phyloP scores from a whole-genome alignment of 35 echinoderm and acorn worm genomes.

The Chiridota heheva region DNA sequence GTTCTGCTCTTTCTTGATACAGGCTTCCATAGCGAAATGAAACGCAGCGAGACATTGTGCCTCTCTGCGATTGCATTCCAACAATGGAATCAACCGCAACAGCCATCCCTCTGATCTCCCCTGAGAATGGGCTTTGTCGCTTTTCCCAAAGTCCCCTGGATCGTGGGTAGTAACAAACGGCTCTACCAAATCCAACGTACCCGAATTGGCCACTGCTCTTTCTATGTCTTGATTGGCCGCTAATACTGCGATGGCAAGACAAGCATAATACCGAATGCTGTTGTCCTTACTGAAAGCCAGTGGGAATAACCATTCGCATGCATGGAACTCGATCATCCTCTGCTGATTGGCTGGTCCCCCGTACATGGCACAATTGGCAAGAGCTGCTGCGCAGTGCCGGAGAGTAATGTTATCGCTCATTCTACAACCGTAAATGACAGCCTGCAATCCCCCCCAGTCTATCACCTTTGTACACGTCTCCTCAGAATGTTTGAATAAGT shows the following conservation, averaged over 20 bases:
- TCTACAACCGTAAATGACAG: conserved; percentile 84
- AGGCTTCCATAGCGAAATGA: conserved; percentile 98
- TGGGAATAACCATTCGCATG: conserved; percentile 89
- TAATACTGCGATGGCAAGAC: conserved; percentile 78
- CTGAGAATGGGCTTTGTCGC: conserved; percentile 92
- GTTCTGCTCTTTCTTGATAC: conserved; percentile 90
- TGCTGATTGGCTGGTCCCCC: conserved; percentile 92
- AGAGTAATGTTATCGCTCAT: conserved; percentile 90
- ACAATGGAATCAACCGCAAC: conserved; percentile 68
- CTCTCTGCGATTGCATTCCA: conserved; percentile 81
- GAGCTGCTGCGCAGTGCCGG: conserved; percentile 88
- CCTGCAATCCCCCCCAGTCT: conserved; percentile 87
- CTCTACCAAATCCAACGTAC: conserved; percentile 89
- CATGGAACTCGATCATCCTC: conserved; percentile 92
- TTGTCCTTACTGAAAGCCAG: conserved; percentile 89
- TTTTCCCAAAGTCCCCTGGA: conserved; percentile 88
- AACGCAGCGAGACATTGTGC: conserved; percentile 94
- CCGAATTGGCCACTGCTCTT: conserved; percentile 83
- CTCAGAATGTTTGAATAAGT: conserved; percentile 93
- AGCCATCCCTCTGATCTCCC: conserved; percentile 85
- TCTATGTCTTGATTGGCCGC: conserved; percentile 93
- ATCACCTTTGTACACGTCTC: conserved; percentile 97
- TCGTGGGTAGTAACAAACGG: conserved; percentile 92
- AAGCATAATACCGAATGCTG: conserved; percentile 94
- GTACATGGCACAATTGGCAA: conserved; percentile 98